Percentiles rank a stretch among this genome's conserved stretches.
Evolutionary conservation across 2,113 vertebrate genomes (phyloP).

Genomic region (Leptobrachium leishanense): DNA sequence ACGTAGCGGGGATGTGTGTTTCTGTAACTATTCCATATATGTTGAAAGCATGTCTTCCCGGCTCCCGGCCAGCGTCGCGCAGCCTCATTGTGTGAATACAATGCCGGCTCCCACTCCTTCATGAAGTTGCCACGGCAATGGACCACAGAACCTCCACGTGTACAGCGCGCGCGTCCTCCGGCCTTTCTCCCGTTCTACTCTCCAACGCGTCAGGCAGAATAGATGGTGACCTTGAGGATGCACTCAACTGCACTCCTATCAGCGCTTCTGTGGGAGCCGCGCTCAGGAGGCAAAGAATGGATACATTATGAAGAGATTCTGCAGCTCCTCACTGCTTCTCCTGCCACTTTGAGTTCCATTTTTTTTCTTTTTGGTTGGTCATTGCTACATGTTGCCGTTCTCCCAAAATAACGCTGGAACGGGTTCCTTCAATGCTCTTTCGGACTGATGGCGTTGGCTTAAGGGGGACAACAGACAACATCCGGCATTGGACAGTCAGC

Average conservation of each 20-base stretch:
- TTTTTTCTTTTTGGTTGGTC: too few relatives aligned
- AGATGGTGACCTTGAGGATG: slow-evolving; percentile 18
- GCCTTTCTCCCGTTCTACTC: neutral
- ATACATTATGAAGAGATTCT: too few relatives aligned
- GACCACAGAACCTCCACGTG: neutral
- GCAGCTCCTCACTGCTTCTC: too few relatives aligned
- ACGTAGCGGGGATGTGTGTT: too few relatives aligned
- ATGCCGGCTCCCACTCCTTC: neutral
- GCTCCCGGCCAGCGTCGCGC: neutral
- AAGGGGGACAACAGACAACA: too few relatives aligned
- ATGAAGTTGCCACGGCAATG: slow-evolving; percentile 24
- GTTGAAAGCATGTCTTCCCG: neutral
- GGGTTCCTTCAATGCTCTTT: too few relatives aligned
- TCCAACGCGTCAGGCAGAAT: slow-evolving; percentile 9
- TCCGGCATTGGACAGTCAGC: too few relatives aligned
- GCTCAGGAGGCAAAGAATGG: neutral
- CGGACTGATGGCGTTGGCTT: too few relatives aligned
- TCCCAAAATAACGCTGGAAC: too few relatives aligned
- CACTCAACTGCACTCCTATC: neutral
- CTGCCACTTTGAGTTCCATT: too few relatives aligned
- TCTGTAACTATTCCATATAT: too few relatives aligned
- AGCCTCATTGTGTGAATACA: neutral
- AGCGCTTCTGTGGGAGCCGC: neutral
- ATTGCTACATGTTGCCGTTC: too few relatives aligned
- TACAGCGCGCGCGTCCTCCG: neutral